Percentiles rank a stretch among this genome's conserved stretches.
Conservation (phyloP, 2,888 invertebrate genomes). For the Caenorhabditis panamensis region DNA sequence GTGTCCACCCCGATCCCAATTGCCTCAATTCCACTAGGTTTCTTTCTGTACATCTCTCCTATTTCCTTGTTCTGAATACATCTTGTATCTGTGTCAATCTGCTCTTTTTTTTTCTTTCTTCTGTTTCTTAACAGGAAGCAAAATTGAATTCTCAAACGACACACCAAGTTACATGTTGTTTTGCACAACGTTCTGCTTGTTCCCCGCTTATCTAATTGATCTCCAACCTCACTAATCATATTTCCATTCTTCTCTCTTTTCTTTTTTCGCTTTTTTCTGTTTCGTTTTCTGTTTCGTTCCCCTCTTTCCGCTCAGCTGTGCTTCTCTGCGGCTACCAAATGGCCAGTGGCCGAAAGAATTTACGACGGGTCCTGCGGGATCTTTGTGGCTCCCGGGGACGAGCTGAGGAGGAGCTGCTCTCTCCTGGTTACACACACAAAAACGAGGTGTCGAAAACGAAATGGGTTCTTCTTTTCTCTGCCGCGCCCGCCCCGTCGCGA, state of each 20-base stretch:
- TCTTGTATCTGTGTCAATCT: too few species aligned
- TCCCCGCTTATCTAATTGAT: constrained; percentile 49
- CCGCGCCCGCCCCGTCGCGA: constrained; percentile 21
- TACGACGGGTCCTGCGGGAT: constrained; percentile 34
- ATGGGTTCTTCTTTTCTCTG: constrained; percentile 36
- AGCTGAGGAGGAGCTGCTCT: constrained; percentile 12
- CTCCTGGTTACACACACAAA: constrained; percentile 27
- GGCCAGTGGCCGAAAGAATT: constrained; percentile 37
- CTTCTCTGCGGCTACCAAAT: constrained; percentile 33
- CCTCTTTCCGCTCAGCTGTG: neutral
- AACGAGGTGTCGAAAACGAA: constrained; percentile 59
- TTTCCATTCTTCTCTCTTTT: constrained; percentile 24
- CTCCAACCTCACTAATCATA: constrained; percentile 45
- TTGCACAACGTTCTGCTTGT: constrained; percentile 8
- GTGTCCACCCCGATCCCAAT: constrained; percentile 14
- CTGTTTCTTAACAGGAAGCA: constrained; percentile 8
- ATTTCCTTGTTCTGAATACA: constrained; percentile 2
- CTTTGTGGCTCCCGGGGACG: constrained; percentile 14
- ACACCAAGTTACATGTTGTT: constrained; percentile 1
- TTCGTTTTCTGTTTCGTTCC: constrained; percentile 20
- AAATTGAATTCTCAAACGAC: neutral
- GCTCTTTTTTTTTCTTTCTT: neutral
- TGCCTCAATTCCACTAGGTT: constrained; percentile 35
- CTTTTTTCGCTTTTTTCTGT: constrained; percentile 3
- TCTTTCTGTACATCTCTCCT: constrained; percentile 19